These are phyloP conservation scores for Helogale parvula DNA, from an alignment of 2,113 vertebrate genomes.

Conservation along the genomic window DNA sequence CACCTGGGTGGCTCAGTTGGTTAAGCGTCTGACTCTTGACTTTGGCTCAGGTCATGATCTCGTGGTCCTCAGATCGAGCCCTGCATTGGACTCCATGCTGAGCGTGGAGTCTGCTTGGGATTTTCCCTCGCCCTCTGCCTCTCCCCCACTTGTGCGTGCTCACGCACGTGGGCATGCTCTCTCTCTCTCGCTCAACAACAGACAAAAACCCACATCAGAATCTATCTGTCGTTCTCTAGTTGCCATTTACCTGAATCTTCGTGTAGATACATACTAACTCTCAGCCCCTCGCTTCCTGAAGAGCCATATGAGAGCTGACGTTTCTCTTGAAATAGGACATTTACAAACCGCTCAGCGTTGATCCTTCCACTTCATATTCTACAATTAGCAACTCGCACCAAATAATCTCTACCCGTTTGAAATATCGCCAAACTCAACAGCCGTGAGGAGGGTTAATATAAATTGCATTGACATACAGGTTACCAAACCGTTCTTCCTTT, in stretches of 20 bases:
- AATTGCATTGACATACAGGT: background rate
- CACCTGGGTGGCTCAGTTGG: too few species aligned
- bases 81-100: too few species aligned
- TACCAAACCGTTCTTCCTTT: background rate
- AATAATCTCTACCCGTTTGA: background rate
- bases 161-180: too few species aligned
- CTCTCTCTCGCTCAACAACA: too few species aligned
- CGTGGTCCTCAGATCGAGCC: too few species aligned
- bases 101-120: too few species aligned
- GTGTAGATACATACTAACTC: background rate
- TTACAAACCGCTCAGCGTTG: background rate
- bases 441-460: background rate
- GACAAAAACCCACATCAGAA: background rate
- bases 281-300: background rate
- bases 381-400: background rate
- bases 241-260: background rate
- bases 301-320: background rate
- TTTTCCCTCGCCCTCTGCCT: too few species aligned
- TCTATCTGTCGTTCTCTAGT: background rate
- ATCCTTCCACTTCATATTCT: background rate
- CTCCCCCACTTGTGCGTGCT: too few species aligned
- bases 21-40: too few species aligned
- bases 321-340: background rate
- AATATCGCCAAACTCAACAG: background rate
- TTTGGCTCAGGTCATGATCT: too few species aligned